These are phyloP conservation scores for Intellagama lesueurii DNA, from an alignment of 2,797 vertebrate species.

Conservation along the genomic window DNA sequence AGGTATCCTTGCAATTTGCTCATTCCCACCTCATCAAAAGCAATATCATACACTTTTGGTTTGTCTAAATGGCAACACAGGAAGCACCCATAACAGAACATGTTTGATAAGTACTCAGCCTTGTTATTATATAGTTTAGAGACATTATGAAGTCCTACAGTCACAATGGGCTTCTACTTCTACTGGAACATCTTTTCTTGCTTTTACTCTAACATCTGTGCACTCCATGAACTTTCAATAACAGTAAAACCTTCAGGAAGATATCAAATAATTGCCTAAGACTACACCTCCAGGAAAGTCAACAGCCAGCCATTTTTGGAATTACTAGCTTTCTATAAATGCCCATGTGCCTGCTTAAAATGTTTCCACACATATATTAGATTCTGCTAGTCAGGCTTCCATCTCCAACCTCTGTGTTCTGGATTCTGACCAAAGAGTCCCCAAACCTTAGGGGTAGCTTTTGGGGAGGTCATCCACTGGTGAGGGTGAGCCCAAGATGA, in stretches of 20 bases:
- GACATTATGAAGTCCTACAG: neutral
- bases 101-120: neutral
- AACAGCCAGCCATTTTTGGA: neutral
- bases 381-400: constrained; percentile 1
- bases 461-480: neutral
- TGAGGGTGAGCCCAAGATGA: neutral
- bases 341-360: neutral
- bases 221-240: constrained; percentile 1
- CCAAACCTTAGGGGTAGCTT: neutral
- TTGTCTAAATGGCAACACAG: constrained; percentile 35
- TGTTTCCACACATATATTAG: neutral
- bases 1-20: constrained; percentile 26
- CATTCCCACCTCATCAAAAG: neutral
- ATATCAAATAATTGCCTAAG: neutral
- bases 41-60: neutral
- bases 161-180: constrained; percentile 9
- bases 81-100: constrained; percentile 3
- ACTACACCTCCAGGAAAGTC: neutral
- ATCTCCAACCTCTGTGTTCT: neutral
- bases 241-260: constrained; percentile 20
- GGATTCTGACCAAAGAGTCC: neutral
- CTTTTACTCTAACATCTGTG: neutral
- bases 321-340: neutral
- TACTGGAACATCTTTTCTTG: neutral
- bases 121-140: neutral